phyloP scores from a whole-genome alignment of 1,140 invertebrate species.

The Leucophenga varia region DNA sequence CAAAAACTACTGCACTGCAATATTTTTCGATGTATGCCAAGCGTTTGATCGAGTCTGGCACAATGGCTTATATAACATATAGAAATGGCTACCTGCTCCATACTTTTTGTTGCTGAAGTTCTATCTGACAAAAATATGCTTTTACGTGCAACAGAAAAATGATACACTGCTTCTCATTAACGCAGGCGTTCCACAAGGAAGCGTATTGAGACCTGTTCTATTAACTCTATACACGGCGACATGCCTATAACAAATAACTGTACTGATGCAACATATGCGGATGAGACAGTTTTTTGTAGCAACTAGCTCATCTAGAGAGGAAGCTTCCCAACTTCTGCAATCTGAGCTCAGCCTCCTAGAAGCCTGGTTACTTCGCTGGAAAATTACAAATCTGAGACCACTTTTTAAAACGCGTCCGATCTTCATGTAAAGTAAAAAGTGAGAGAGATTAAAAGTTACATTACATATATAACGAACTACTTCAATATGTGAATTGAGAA shows the following conservation, averaged over 20 bases:
- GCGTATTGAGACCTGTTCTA: slow-evolving; percentile 3
- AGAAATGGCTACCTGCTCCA: slow-evolving; percentile 1
- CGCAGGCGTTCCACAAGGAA: slow-evolving; percentile 28
- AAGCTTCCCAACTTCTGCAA: background rate
- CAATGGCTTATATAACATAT: slow-evolving; percentile 30
- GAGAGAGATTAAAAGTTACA: too few species aligned
- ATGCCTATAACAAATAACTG: too few species aligned
- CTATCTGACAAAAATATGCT: slow-evolving; percentile 20
- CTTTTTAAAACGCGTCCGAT: too few species aligned
- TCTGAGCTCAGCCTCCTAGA: background rate
- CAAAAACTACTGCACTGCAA: slow-evolving; percentile 32
- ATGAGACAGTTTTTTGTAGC: background rate
- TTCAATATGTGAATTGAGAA: too few species aligned
- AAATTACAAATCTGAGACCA: too few species aligned
- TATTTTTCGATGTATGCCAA: slow-evolving; percentile 34
- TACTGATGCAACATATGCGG: too few species aligned
- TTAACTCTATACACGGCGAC: slow-evolving; percentile 1
- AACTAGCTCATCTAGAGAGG: background rate
- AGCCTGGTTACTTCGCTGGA: slow-evolving; percentile 5
- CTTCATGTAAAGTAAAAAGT: too few species aligned
- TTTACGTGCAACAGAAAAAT: slow-evolving; percentile 22
- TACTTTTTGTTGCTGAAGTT: slow-evolving; percentile 18
- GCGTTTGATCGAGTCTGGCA: slow-evolving; percentile 47
- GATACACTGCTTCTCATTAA: too few species aligned
- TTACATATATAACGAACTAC: too few species aligned